Percentiles rank a stretch among this genome's conserved stretches.
These are phyloP conservation scores for Bovichtus diacanthus DNA, from an alignment of 2,797 vertebrate species.

Conservation along the genomic window DNA sequence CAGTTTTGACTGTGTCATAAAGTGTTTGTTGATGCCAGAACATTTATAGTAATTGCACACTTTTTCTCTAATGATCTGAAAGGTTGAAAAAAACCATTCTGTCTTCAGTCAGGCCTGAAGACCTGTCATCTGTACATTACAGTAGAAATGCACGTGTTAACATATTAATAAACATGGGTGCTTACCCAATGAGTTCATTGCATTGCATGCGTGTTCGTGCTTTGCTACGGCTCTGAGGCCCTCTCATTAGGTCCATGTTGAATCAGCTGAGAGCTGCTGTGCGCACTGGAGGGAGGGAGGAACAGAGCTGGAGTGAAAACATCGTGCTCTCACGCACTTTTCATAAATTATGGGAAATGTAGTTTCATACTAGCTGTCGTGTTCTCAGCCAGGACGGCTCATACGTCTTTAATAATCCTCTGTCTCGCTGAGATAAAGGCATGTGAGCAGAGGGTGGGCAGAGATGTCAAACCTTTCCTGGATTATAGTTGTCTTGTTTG, in stretches of 20 bases:
- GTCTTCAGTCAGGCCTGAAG: neutral
- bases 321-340: neutral
- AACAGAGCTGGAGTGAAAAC: slow-evolving; percentile 43
- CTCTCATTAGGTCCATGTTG: slow-evolving; percentile 48
- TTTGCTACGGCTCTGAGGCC: slow-evolving; percentile 32
- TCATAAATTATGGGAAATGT: slow-evolving; percentile 37
- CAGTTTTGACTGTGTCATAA: neutral
- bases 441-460: slow-evolving; percentile 23
- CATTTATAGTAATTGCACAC: neutral
- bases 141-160: neutral
- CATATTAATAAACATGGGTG: neutral
- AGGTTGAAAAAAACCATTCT: neutral
- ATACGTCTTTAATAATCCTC: slow-evolving; percentile 40
- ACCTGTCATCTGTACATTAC: neutral
- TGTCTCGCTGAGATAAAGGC: slow-evolving; percentile 23
- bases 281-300: slow-evolving; percentile 14
- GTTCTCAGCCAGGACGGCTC: neutral
- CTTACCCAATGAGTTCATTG: neutral
- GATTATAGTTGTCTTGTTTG: slow-evolving; percentile 50
- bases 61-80: neutral
- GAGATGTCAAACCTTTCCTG: slow-evolving; percentile 45
- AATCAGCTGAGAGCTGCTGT: slow-evolving; percentile 54
- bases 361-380: neutral
- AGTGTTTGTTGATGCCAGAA: neutral
- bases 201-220: slow-evolving; percentile 31